Base-by-base conservation (phyloP, 2,113 vertebrate genomes). In the Phrynosoma platyrhinos region DNA sequence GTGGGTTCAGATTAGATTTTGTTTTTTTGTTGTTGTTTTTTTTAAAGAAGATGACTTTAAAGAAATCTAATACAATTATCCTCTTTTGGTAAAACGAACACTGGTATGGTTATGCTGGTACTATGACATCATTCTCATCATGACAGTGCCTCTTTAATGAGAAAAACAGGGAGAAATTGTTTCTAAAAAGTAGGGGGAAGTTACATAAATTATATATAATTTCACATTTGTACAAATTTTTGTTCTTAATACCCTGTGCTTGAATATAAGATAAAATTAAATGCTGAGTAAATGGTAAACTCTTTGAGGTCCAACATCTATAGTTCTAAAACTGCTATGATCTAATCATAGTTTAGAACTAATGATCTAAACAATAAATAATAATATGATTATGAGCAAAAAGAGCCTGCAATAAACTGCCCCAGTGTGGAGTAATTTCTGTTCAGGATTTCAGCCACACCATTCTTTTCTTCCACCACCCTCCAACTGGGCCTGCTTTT, bases 51-150 rank as follows among this genome's bases (percentile, higher is more conserved):
- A 92, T 82, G 69, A 75, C 88, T 91, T 94, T 93, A 87, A 94
- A 90, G 27, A 94, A 90, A 18, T 93, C 89, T 90, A 93, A 89
- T 82, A 66, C 84, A 87, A 92, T 91, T 90, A 94, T 91, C 76
- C 90, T 89, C 92, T 94, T 85, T 89, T 94, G 86, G 91, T 90
- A 95, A 93, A 79, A 23, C 14, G 62, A 88, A 47, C 55, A 68
- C 69, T 90, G 91, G 88, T 91, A 91, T 95, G 58, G 83, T 86
- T 14, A 92, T 91, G 84, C 78, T 93, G 86, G 80, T 92, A 93
- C 89, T 89, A 91, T 95, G 91, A 95, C 92, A 93, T 94, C 94
- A 95, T 71, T 78, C 71, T 66, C 77, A 69, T 93, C 91, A 82
- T 53, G 74, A 88, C 82, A 42, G 85, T 80, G 81, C 89, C 86